These are phyloP conservation scores for Pocillopora meandrina DNA, from an alignment of 92 coral and sea anemone genomes.

Conservation along the genomic window DNA sequence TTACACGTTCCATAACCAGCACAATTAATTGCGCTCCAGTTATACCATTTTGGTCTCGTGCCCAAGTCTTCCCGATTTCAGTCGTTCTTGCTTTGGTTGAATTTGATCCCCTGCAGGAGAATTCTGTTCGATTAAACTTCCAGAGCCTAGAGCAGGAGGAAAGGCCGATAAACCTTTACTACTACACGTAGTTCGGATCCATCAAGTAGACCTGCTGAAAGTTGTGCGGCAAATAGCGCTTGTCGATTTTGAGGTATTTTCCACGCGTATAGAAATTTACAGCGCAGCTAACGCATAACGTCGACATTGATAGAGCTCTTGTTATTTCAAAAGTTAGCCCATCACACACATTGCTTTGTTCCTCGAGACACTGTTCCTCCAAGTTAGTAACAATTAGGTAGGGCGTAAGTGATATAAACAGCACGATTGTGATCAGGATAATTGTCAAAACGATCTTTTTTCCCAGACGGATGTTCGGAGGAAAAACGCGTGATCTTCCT, in stretches of 20 bases:
- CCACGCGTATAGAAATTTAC: slow-evolving; percentile 68
- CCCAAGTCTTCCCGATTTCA: too few relatives aligned
- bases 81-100: neutral
- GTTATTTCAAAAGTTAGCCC: slow-evolving; percentile 8
- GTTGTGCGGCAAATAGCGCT: slow-evolving; percentile 16
- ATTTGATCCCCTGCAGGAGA: neutral
- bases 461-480: slow-evolving; percentile 47
- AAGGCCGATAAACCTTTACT: neutral
- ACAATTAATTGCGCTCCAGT: too few relatives aligned
- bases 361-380: slow-evolving; percentile 39
- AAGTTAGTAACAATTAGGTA: slow-evolving; percentile 51
- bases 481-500: slow-evolving; percentile 13
- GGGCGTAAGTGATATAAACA: slow-evolving; percentile 60
- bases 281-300: slow-evolving; percentile 60
- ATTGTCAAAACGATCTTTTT: slow-evolving; percentile 61
- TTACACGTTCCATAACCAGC: too few relatives aligned
- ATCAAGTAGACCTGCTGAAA: neutral
- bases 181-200: neutral
- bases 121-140: slow-evolving; percentile 19
- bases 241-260: slow-evolving; percentile 61
- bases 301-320: slow-evolving; percentile 45
- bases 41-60: too few relatives aligned
- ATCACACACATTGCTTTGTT: slow-evolving; percentile 1
- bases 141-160: slow-evolving; percentile 22
- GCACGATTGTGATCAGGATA: slow-evolving; percentile 48